These are phyloP conservation scores for Aporophyla nigra DNA, from an alignment of 2,888 invertebrate genomes.

Conservation along the genomic window DNA sequence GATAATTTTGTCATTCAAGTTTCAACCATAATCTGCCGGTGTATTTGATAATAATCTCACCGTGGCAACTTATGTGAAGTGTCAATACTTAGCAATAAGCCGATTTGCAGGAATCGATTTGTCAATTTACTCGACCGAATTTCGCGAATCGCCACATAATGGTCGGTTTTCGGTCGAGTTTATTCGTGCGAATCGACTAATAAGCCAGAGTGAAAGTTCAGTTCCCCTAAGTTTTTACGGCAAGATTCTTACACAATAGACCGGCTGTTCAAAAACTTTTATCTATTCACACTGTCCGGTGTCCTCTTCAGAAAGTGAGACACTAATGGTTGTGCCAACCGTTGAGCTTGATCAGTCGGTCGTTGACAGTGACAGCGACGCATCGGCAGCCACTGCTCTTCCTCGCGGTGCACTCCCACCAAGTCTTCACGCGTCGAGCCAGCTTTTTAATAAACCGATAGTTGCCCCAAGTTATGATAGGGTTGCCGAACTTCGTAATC, in stretches of 20 bases:
- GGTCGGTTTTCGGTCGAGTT: too few relatives aligned
- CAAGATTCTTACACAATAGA: neutral
- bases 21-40: neutral
- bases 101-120: too few relatives aligned
- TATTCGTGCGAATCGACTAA: too few relatives aligned
- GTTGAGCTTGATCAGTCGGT: conserved; percentile 81
- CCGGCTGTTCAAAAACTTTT: neutral
- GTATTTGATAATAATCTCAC: neutral
- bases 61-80: neutral
- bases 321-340: conserved; percentile 84
- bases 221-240: neutral
- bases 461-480: conserved; percentile 84
- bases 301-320: neutral
- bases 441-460: conserved; percentile 85
- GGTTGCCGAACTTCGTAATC: conserved; percentile 83
- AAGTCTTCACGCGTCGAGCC: conserved; percentile 80
- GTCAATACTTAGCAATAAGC: neutral
- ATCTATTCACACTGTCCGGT: neutral
- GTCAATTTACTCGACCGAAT: too few relatives aligned
- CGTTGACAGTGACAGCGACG: conserved; percentile 82
- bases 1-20: neutral
- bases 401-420: conserved; percentile 86
- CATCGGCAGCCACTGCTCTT: conserved; percentile 82
- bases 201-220: neutral
- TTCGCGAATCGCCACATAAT: too few relatives aligned